Evolutionary conservation across 1,140 invertebrate species (phyloP).

Genomic region (Temnothorax curvispinosus): DNA sequence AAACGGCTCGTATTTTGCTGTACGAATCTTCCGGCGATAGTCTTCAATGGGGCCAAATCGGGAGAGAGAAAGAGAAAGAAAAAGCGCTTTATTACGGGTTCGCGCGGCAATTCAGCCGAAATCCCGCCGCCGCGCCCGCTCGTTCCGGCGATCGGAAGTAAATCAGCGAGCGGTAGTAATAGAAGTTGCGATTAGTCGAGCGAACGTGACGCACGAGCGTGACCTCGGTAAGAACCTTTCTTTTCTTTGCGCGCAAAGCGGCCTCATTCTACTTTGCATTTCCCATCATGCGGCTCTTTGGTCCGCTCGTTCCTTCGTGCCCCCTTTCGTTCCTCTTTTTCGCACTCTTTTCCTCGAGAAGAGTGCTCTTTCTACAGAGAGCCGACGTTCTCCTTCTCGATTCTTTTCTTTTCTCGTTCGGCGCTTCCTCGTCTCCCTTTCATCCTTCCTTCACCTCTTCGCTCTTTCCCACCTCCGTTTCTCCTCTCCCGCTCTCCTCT

Average conservation of each 20-base stretch:
- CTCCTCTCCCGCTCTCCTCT: slow-evolving; percentile 19
- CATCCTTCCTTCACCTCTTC: slow-evolving; percentile 8
- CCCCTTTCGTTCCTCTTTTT: neutral
- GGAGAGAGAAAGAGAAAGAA: neutral
- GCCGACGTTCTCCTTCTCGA: neutral
- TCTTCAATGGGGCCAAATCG: slow-evolving; percentile 13
- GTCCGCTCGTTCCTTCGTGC: slow-evolving; percentile 5
- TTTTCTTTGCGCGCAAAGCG: slow-evolving; percentile 55
- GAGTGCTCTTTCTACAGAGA: slow-evolving; percentile 10
- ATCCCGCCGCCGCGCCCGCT: slow-evolving; percentile 48
- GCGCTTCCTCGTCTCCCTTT: neutral
- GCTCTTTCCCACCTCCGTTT: slow-evolving; percentile 2
- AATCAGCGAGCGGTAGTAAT: slow-evolving; percentile 64
- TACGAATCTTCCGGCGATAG: slow-evolving; percentile 6
- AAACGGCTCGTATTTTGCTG: slow-evolving; percentile 9
- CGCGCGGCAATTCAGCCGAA: slow-evolving; percentile 55
- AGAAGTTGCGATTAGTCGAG: slow-evolving; percentile 67
- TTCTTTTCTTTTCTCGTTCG: slow-evolving; percentile 41
- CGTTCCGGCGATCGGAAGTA: slow-evolving; percentile 59
- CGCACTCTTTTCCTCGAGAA: slow-evolving; percentile 13
- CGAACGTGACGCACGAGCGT: slow-evolving; percentile 65
- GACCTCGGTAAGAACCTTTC: slow-evolving; percentile 42
- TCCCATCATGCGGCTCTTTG: slow-evolving; percentile 53
- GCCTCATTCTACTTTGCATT: slow-evolving; percentile 68
- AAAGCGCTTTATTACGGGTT: slow-evolving; percentile 31